These are phyloP conservation scores for Spodoptera picta DNA, from an alignment of 2,888 invertebrate genomes.

Conservation along the genomic window DNA sequence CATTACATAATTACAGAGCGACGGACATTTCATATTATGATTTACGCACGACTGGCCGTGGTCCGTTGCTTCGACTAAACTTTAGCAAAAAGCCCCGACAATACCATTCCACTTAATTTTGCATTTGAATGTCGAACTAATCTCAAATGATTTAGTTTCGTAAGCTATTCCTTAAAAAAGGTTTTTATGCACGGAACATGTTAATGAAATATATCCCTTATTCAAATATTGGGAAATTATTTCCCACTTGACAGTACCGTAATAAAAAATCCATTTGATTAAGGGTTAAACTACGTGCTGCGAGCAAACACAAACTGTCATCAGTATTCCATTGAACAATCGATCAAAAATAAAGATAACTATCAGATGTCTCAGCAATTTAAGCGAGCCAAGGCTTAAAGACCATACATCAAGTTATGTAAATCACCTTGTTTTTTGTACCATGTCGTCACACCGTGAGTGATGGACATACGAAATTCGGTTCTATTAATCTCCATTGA, in stretches of 20 bases:
- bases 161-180: slow-evolving; percentile 25
- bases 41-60: slow-evolving; percentile 72
- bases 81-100: slow-evolving; percentile 51
- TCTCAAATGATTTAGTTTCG: slow-evolving; percentile 35
- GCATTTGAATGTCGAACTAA: slow-evolving; percentile 53
- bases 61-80: slow-evolving; percentile 42
- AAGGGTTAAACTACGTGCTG: slow-evolving; percentile 28
- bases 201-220: slow-evolving; percentile 34
- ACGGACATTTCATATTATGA: slow-evolving; percentile 67
- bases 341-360: slow-evolving; percentile 61
- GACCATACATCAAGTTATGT: slow-evolving; percentile 61
- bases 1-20: slow-evolving; percentile 61
- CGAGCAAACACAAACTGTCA: slow-evolving; percentile 42
- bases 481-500: slow-evolving; percentile 62
- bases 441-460: slow-evolving; percentile 52
- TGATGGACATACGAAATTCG: slow-evolving; percentile 59
- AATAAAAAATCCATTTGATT: no score
- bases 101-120: slow-evolving; percentile 59
- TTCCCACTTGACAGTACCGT: no score
- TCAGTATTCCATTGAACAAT: slow-evolving; percentile 53
- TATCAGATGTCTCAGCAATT: slow-evolving; percentile 55
- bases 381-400: slow-evolving; percentile 33
- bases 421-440: slow-evolving; percentile 53
- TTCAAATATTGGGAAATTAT: no score
- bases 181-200: slow-evolving; percentile 31